Percentiles rank a stretch among this genome's conserved stretches.
phyloP scores from a whole-genome alignment of 2,888 invertebrate species.

The Orthonychiurus folsomi region DNA sequence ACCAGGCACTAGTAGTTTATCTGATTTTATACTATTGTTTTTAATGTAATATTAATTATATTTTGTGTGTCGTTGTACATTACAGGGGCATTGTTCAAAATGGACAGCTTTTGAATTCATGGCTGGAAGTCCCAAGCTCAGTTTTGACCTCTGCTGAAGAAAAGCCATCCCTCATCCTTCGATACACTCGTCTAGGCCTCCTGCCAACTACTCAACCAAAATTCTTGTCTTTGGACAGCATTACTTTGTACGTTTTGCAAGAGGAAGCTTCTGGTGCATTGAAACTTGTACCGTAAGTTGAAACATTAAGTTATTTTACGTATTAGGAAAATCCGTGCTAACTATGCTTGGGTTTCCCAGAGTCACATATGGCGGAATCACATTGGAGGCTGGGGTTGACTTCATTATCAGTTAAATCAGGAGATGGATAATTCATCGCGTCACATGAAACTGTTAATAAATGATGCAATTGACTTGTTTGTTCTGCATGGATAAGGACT shows the following conservation, averaged over 20 bases:
- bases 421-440: no score
- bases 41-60: neutral
- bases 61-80: neutral
- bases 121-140: slow-evolving; percentile 34
- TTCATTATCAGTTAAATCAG: no score
- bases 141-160: slow-evolving; percentile 22
- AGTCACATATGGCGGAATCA: no score
- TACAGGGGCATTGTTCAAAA: slow-evolving; percentile 24
- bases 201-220: slow-evolving; percentile 31
- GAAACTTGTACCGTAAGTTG: slow-evolving; percentile 26
- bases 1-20: neutral
- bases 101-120: slow-evolving; percentile 24
- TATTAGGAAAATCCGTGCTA: no score
- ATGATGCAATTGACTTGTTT: no score
- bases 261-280: no score
- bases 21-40: no score
- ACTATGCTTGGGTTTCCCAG: no score
- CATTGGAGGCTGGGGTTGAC: slow-evolving; percentile 31
- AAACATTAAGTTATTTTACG: neutral
- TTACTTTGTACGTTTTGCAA: slow-evolving; percentile 27
- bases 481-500: no score
- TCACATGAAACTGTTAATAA: no score
- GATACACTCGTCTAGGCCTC: slow-evolving; percentile 33
- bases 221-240: slow-evolving; percentile 24
- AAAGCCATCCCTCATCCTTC: slow-evolving; percentile 20